A percentile compares a stretch with the other conserved stretches of the same genome.
phyloP scores from a whole-genome alignment of 2,888 invertebrate genomes.

The Metalampra italica region DNA sequence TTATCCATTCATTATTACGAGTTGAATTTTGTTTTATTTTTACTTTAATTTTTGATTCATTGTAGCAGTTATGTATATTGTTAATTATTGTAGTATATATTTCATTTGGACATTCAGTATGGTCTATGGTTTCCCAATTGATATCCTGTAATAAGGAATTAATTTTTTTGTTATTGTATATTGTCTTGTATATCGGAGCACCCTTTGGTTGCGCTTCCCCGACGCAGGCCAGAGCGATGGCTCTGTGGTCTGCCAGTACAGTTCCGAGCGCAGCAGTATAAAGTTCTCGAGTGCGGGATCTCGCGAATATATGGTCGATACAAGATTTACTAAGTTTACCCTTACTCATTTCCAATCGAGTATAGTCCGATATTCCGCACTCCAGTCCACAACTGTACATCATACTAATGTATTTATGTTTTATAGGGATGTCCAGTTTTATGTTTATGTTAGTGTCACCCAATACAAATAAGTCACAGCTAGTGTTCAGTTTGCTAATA shows the following conservation, averaged over 20 bases:
- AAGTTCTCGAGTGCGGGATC: not conserved
- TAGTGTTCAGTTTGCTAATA: not conserved
- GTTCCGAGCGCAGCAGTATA: conserved; percentile 1
- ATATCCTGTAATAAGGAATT: no score
- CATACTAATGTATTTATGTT: conserved; percentile 12
- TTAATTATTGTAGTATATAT: no score
- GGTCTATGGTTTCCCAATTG: no score
- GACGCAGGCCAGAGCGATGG: not conserved
- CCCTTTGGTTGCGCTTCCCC: not conserved
- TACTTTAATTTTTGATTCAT: no score
- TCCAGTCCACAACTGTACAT: conserved; percentile 11
- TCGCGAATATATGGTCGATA: conserved; percentile 12
- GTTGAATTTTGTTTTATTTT: no score
- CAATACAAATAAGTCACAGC: conserved; percentile 4
- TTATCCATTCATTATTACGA: no score
- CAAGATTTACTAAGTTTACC: conserved; percentile 9
- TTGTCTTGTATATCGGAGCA: not conserved
- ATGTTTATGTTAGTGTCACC: conserved; percentile 16
- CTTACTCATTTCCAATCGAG: conserved; percentile 9
- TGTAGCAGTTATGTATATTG: no score
- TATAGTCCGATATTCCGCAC: conserved; percentile 14
- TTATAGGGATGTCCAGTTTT: conserved; percentile 8
- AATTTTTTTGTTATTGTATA: no score
- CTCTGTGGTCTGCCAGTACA: not conserved
- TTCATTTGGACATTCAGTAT: no score